A percentile compares a stretch with the other conserved stretches of the same genome.
Conservation (phyloP, 2,888 invertebrate species). For the Microplitis deprimator region DNA sequence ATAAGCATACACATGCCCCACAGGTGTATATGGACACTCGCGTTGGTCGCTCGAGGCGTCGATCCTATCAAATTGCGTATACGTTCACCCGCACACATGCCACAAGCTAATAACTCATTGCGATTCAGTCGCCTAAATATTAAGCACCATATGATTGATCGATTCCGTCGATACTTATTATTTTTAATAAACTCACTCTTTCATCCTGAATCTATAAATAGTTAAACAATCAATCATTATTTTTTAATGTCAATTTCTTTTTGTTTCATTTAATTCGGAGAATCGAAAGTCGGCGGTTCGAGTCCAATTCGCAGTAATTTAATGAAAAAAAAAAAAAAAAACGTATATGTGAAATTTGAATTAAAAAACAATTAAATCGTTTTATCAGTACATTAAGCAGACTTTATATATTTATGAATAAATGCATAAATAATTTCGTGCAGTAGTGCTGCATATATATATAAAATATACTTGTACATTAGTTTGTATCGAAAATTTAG, state of each 20-base stretch:
- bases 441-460: neutral
- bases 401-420: neutral
- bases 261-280: neutral
- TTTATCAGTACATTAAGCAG: neutral
- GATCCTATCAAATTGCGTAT: slow-evolving; percentile 63
- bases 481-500: neutral
- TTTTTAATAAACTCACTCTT: neutral
- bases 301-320: neutral
- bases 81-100: slow-evolving; percentile 57
- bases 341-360: too few relatives aligned
- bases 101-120: slow-evolving; percentile 66
- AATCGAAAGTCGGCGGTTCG: neutral
- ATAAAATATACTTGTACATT: neutral
- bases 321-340: too few relatives aligned
- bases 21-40: slow-evolving; percentile 23
- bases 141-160: slow-evolving; percentile 43
- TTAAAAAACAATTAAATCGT: neutral
- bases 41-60: slow-evolving; percentile 28
- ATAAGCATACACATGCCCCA: slow-evolving; percentile 17
- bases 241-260: neutral
- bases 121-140: slow-evolving; percentile 68
- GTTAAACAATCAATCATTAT: neutral
- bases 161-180: neutral
- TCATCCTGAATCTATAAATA: neutral
- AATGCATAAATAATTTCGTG: neutral